A percentile compares a stretch with the other conserved stretches of the same genome.
These are phyloP conservation scores for Phyllostomus discolor DNA, from an alignment of 2,113 vertebrate genomes.

Conservation along the genomic window DNA sequence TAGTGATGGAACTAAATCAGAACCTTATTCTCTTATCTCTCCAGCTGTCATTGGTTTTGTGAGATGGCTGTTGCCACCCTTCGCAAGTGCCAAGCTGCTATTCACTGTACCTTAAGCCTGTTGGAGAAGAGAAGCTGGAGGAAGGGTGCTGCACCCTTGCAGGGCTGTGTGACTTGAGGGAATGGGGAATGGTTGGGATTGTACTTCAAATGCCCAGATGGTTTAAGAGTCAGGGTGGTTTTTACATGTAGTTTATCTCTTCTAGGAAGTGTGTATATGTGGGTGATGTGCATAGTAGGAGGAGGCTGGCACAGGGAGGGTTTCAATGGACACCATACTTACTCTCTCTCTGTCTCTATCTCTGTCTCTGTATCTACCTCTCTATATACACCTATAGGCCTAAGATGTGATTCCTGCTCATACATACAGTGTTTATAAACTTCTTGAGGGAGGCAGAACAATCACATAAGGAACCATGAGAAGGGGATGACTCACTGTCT, in stretches of 20 bases:
- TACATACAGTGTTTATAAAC: background rate
- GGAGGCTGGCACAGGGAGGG: background rate
- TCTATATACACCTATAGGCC: background rate
- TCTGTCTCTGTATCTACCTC: background rate
- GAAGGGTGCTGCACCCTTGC: background rate
- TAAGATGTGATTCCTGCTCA: background rate
- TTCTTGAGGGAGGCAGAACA: background rate
- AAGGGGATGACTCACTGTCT: background rate
- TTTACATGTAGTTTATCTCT: background rate
- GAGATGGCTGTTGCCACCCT: background rate
- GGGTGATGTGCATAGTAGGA: background rate
- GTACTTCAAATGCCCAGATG: background rate
- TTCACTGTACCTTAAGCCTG: too few relatives aligned
- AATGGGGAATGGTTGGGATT: background rate
- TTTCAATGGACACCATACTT: background rate
- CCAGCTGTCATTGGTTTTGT: background rate
- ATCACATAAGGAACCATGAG: background rate
- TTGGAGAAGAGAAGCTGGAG: background rate
- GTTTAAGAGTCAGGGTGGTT: background rate
- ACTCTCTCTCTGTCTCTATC: too few relatives aligned
- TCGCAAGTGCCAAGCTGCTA: background rate
- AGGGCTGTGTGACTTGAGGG: background rate
- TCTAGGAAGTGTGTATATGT: background rate
- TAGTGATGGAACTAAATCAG: background rate
- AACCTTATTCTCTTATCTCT: background rate